Conservation (phyloP, 2,113 vertebrate species). For the Drymodes brunneopygia region DNA sequence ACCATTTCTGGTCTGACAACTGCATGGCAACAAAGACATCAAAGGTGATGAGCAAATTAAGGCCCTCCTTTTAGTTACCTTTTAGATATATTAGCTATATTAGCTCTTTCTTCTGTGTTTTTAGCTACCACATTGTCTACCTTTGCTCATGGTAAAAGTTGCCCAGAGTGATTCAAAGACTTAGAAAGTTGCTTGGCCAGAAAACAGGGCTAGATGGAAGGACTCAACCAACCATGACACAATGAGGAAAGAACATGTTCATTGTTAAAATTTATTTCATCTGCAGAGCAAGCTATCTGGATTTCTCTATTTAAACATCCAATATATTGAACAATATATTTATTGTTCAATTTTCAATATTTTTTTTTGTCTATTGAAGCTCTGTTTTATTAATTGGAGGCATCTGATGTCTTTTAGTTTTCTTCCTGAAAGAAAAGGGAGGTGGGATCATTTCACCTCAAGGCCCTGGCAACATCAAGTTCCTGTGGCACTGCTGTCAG, state of each 20-base stretch:
- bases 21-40: not conserved
- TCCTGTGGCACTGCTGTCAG: not conserved
- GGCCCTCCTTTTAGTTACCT: not conserved
- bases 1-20: not conserved
- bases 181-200: not conserved
- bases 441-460: not conserved
- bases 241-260: rapidly evolving
- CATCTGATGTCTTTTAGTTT: not conserved
- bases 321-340: no score
- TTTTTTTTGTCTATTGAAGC: not conserved
- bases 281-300: not conserved
- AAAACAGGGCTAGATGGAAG: not conserved
- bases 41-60: not conserved
- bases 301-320: not conserved
- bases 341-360: not conserved
- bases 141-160: not conserved
- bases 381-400: not conserved
- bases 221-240: not conserved
- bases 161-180: not conserved
- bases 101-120: not conserved
- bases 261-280: not conserved
- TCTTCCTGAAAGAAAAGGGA: not conserved
- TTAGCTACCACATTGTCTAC: not conserved
- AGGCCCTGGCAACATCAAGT: not conserved
- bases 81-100: not conserved